phyloP scores from a whole-genome alignment of 2,113 vertebrate species.

The Lanius ludovicianus region DNA sequence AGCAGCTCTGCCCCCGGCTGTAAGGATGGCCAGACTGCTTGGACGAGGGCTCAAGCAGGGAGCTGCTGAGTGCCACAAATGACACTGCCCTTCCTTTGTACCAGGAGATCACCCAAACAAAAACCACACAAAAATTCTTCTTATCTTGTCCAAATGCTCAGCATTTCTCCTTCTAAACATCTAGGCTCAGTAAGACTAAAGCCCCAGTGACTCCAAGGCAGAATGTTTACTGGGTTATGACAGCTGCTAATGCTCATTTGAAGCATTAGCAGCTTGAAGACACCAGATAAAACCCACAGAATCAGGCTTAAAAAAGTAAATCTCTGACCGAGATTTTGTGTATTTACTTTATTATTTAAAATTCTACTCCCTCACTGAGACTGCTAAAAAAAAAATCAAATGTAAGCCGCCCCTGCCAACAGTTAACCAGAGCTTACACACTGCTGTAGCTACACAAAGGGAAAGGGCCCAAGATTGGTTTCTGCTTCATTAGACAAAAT shows the following conservation, averaged over 20 bases:
- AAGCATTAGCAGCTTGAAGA: not conserved
- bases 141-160: not conserved
- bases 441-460: constrained; percentile 1
- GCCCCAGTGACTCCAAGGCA: not conserved
- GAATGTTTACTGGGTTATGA: not conserved
- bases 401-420: not conserved
- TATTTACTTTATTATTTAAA: constrained; percentile 16
- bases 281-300: not conserved
- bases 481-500: constrained; percentile 63
- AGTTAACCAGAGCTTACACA: constrained; percentile 40
- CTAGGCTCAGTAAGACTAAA: not conserved
- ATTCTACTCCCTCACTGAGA: not conserved
- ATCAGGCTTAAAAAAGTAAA: not conserved
- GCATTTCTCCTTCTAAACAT: not conserved
- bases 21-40: not conserved
- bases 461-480: constrained; percentile 30
- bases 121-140: not conserved
- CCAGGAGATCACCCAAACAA: not conserved
- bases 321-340: not conserved
- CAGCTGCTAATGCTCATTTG: not conserved
- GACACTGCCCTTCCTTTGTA: not conserved
- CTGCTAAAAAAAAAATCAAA: not conserved
- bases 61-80: not conserved
- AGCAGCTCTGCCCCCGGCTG: not conserved
- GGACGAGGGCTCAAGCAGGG: not conserved